Percentiles rank a stretch among this genome's conserved stretches.
Conservation (phyloP, 2,113 vertebrate genomes). For the Catharus bicknelli region DNA sequence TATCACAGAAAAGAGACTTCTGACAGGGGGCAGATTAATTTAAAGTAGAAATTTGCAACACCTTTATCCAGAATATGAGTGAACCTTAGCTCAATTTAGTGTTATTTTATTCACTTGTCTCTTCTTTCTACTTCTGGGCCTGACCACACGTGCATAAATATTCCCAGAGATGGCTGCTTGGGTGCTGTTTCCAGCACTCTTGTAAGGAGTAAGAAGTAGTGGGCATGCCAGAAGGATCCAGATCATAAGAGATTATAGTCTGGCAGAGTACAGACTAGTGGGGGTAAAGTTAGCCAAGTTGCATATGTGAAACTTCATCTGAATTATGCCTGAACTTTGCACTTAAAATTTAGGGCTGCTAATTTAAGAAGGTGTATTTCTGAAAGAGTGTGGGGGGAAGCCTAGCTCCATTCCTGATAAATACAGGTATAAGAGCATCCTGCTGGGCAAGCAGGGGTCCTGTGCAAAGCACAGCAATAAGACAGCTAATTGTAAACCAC, state of each 20-base stretch:
- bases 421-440: not conserved
- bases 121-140: not conserved
- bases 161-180: not conserved
- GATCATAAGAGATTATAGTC: not conserved
- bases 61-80: not conserved
- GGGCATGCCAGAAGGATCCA: not conserved
- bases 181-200: not conserved
- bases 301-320: not conserved
- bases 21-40: not conserved
- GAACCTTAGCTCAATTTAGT: not conserved
- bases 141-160: not conserved
- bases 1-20: not conserved
- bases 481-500: not conserved
- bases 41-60: not conserved
- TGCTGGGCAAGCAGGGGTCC: not conserved
- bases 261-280: not conserved
- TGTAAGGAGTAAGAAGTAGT: not conserved
- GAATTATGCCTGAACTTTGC: not conserved
- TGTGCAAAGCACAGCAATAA: not conserved
- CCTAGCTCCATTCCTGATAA: not conserved
- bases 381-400: not conserved
- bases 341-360: not conserved
- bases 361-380: not conserved
- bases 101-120: not conserved
- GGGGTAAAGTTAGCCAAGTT: not conserved